phyloP scores from a whole-genome alignment of 2,797 vertebrate genomes.

The Gymnopithys bicolor region DNA sequence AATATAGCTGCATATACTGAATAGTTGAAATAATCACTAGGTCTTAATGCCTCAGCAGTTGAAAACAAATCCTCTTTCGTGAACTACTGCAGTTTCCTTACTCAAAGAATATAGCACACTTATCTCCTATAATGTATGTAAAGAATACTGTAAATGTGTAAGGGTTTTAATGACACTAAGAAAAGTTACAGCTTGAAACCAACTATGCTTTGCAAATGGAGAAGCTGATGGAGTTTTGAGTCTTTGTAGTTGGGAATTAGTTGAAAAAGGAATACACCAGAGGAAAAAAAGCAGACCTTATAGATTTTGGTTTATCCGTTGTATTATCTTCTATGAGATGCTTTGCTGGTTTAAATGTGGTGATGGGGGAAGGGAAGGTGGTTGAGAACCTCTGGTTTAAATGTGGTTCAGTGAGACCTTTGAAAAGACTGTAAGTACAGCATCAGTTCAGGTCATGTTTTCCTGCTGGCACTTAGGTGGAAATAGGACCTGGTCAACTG shows the following conservation, averaged over 20 bases:
- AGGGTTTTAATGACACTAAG: slow-evolving; percentile 7
- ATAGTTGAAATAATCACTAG: slow-evolving; percentile 13
- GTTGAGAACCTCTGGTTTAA: slow-evolving; percentile 17
- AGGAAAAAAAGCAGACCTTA: neutral
- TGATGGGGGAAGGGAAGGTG: neutral
- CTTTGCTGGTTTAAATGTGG: slow-evolving; percentile 6
- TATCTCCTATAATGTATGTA: slow-evolving; percentile 45
- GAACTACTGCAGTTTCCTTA: slow-evolving; percentile 18
- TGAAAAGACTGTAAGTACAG: neutral
- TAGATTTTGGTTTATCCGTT: neutral
- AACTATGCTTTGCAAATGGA: neutral
- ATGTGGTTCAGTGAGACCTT: neutral
- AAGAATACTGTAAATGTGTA: slow-evolving; percentile 40
- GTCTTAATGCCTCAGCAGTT: slow-evolving; percentile 39
- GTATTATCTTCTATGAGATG: neutral
- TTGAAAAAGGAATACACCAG: neutral
- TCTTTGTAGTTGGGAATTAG: slow-evolving; percentile 52
- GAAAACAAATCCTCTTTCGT: slow-evolving; percentile 56
- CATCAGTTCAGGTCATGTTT: slow-evolving; percentile 28
- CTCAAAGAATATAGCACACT: slow-evolving; percentile 14
- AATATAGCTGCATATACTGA: slow-evolving; percentile 50
- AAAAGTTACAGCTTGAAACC: slow-evolving; percentile 12
- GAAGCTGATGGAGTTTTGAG: neutral
- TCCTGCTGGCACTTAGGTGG: slow-evolving; percentile 9
- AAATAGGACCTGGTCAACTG: slow-evolving; percentile 36